Percentiles rank a stretch among this genome's conserved stretches.
These are phyloP conservation scores for Botia kubotai DNA, from an alignment of 2,797 vertebrate species.

Conservation along the genomic window DNA sequence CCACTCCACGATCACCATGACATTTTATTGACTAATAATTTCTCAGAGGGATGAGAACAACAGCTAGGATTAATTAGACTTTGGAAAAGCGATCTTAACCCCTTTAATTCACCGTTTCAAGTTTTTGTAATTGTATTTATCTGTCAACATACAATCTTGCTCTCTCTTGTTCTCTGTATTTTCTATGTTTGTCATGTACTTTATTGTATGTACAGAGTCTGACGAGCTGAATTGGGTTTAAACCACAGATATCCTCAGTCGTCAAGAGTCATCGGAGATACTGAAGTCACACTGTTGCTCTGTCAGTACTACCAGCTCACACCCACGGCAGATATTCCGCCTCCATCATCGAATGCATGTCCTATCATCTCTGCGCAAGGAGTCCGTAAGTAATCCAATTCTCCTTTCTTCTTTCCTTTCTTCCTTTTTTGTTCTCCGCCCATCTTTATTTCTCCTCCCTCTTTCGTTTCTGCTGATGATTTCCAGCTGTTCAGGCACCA, in stretches of 20 bases:
- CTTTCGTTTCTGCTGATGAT: conserved; percentile 79
- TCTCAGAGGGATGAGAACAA: too few relatives aligned
- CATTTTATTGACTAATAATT: too few relatives aligned
- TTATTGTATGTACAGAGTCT: too few relatives aligned
- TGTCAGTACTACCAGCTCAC: not conserved
- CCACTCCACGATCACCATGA: too few relatives aligned
- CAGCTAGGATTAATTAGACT: too few relatives aligned
- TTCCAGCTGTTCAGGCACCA: conserved; percentile 88
- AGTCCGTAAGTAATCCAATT: not conserved
- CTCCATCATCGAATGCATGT: conserved; percentile 4
- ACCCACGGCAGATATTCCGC: not conserved
- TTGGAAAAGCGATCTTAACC: too few relatives aligned
- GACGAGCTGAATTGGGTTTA: not conserved
- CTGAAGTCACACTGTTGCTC: not conserved
- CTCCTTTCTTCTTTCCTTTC: conserved; percentile 10
- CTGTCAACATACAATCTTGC: too few relatives aligned
- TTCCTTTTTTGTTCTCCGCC: conserved; percentile 26
- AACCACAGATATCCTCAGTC: not conserved
- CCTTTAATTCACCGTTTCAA: too few relatives aligned
- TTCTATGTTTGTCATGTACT: too few relatives aligned
- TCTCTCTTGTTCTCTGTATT: too few relatives aligned
- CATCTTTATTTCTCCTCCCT: conserved; percentile 49
- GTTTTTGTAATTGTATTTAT: too few relatives aligned
- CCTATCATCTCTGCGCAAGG: not conserved
- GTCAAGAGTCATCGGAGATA: conserved; percentile 1